These are phyloP conservation scores for Beris morrisii DNA, from an alignment of 2,888 invertebrate species.

Conservation along the genomic window DNA sequence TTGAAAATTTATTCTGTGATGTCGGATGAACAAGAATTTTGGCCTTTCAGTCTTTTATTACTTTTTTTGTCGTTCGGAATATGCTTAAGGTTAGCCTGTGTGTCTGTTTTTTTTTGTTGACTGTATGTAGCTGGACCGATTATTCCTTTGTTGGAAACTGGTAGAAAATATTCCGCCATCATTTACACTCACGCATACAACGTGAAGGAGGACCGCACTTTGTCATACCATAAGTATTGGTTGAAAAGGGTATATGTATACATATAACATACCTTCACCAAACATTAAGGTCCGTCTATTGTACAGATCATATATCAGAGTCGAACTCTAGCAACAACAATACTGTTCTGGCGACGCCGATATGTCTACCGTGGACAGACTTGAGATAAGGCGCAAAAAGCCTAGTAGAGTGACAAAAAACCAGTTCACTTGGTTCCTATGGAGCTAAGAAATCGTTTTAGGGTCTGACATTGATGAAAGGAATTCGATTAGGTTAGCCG, in stretches of 20 bases:
- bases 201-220: too few species aligned
- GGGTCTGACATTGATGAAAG: constrained; percentile 32
- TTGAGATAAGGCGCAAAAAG: constrained; percentile 27
- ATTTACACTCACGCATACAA: constrained; percentile 13
- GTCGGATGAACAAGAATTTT: too few species aligned
- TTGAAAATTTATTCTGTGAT: too few species aligned
- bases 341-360: constrained; percentile 22
- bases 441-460: constrained; percentile 28
- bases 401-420: constrained; percentile 18
- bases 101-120: background rate
- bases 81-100: background rate
- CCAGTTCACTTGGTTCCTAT: constrained; percentile 3
- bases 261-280: too few species aligned
- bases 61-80: background rate
- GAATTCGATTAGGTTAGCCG: constrained; percentile 37
- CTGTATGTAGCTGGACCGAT: background rate
- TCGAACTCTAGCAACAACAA: constrained; percentile 25
- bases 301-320: constrained; percentile 25
- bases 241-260: too few species aligned
- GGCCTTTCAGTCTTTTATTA: too few species aligned
- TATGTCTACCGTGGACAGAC: constrained; percentile 22
- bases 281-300: background rate
- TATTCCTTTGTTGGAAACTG: background rate
- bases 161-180: constrained; percentile 10
- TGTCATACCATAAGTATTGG: too few species aligned